Evolutionary conservation across 2,113 vertebrate genomes (phyloP).

Genomic region (Lucifuga dentata): DNA sequence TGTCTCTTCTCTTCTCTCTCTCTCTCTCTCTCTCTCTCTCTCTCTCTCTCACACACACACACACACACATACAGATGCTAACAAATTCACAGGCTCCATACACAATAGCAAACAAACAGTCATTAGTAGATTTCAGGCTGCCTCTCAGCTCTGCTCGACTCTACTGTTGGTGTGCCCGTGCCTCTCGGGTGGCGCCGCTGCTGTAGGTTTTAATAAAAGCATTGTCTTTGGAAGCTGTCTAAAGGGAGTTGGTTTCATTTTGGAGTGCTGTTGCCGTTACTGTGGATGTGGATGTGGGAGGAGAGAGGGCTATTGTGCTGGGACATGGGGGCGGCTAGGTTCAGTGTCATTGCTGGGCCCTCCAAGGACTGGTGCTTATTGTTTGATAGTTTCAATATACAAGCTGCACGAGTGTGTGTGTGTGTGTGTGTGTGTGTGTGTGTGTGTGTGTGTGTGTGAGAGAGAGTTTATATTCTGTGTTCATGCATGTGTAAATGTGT

Average conservation of each 20-base stretch:
- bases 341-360: conserved; percentile 78
- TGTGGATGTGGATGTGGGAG: conserved; percentile 65
- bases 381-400: conserved; percentile 85
- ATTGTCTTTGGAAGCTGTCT: conserved; percentile 84
- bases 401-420: conserved; percentile 41
- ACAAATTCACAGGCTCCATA: conserved; percentile 44
- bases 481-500: conserved; percentile 47
- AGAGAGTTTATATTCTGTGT: conserved; percentile 4
- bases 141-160: conserved; percentile 65
- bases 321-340: conserved; percentile 76
- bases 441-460: neutral
- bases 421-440: conserved; percentile 19
- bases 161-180: conserved; percentile 66
- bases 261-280: conserved; percentile 65
- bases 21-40: conserved; percentile 2
- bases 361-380: conserved; percentile 79
- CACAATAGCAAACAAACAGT: conserved; percentile 77
- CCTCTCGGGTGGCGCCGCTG: conserved; percentile 75
- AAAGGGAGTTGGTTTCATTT: conserved; percentile 80
- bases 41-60: conserved; percentile 12
- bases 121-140: conserved; percentile 76
- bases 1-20: conserved; percentile 11
- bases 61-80: conserved; percentile 22
- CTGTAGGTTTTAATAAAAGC: conserved; percentile 86
- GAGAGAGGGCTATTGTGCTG: conserved; percentile 81